Conservation (phyloP, 2,888 invertebrate species). For the Shargacucullia verbasci region DNA sequence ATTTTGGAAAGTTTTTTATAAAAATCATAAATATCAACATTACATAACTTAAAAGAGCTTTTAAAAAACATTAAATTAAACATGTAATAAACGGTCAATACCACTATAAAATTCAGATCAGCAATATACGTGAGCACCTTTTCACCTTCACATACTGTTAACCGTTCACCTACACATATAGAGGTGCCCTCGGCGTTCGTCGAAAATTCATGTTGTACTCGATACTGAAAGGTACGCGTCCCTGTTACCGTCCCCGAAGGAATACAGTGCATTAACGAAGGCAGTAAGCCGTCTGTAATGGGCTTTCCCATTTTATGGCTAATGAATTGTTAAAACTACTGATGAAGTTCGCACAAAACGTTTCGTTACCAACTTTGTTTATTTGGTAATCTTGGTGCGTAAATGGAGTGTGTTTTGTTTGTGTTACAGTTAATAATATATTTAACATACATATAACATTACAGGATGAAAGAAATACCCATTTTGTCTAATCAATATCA, state of each 20-base stretch:
- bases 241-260: constrained; percentile 25
- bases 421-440: too few relatives aligned
- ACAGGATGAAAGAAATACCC: too few relatives aligned
- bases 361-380: constrained; percentile 13
- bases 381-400: constrained; percentile 14
- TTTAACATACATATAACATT: too few relatives aligned
- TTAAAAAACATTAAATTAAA: too few relatives aligned
- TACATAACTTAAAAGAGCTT: too few relatives aligned
- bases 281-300: constrained; percentile 26
- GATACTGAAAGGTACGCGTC: constrained; percentile 17
- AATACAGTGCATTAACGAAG: constrained; percentile 32
- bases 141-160: neutral
- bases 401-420: neutral
- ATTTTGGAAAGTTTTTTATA: too few relatives aligned
- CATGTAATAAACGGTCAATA: too few relatives aligned
- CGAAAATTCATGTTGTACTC: constrained; percentile 24
- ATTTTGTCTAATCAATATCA: too few relatives aligned
- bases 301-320: constrained; percentile 34
- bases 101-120: too few relatives aligned
- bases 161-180: neutral
- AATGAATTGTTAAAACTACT: constrained; percentile 48
- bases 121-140: too few relatives aligned
- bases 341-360: constrained; percentile 18
- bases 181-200: constrained; percentile 14
- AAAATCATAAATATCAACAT: too few relatives aligned